These are phyloP conservation scores for Sebastiscus albofasciatus DNA, from an alignment of 2,797 vertebrate species.

Conservation along the genomic window DNA sequence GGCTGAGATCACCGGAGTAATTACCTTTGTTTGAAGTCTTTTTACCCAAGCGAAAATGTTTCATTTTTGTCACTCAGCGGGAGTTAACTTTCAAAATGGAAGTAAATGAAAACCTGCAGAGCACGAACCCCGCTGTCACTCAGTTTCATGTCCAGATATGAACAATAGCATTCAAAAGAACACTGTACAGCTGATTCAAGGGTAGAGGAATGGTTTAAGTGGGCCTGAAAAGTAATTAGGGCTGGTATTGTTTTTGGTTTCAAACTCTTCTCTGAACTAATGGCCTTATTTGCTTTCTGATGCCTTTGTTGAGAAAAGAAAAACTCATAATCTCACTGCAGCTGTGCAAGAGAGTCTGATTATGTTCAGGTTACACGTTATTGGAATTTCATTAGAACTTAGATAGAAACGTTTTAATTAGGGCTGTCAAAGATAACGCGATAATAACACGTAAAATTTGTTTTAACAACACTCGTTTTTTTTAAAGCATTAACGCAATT, in stretches of 20 bases:
- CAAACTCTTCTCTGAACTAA: constrained; percentile 50
- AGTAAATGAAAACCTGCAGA: constrained; percentile 56
- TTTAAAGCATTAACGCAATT: not conserved
- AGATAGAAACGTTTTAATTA: too few species aligned
- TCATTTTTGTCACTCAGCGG: constrained; percentile 56
- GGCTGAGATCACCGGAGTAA: constrained; percentile 43
- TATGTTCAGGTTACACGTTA: not conserved
- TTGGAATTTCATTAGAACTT: not conserved
- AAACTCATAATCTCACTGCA: constrained; percentile 30
- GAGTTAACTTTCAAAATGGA: constrained; percentile 60
- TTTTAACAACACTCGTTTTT: too few species aligned
- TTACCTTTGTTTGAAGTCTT: constrained; percentile 58
- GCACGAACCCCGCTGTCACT: constrained; percentile 42
- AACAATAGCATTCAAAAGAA: constrained; percentile 55
- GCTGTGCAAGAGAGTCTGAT: constrained; percentile 26
- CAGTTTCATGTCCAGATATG: constrained; percentile 46
- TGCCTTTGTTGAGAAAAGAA: constrained; percentile 30
- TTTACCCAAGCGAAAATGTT: constrained; percentile 44
- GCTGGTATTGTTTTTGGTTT: constrained; percentile 50
- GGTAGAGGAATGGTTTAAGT: constrained; percentile 51
- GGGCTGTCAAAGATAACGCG: too few species aligned
- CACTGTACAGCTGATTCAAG: constrained; percentile 35
- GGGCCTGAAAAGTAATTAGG: constrained; percentile 51
- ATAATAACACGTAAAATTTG: too few species aligned
- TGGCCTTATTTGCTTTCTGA: constrained; percentile 41